Base-by-base conservation (phyloP, 2,797 vertebrate species). In the Tragelaphus oryx region DNA sequence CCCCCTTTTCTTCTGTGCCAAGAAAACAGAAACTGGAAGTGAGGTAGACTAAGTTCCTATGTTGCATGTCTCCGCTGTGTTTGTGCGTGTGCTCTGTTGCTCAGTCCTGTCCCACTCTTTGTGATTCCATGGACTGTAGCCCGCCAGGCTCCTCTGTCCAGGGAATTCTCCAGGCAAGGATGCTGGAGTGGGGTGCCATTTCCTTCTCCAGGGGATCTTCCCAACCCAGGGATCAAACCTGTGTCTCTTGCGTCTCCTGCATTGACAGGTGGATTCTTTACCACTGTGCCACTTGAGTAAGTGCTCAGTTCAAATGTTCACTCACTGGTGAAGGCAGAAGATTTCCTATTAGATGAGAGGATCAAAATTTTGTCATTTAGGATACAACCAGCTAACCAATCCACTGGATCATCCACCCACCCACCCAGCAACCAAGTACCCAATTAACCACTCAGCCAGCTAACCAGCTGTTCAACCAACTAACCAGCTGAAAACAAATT, bases 11-110 rank as follows among this genome's bases (percentile, higher is more conserved):
- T 57, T 33, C 46, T 37, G 26, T 5, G 12, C 12, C 50, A 28
- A 37, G 89, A n/a, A 76, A 83, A 41, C 0, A 62, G 65, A 80
- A 68, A 50, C 9, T 10, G 4, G 68, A 28, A 46, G 5, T 3
- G 24, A 33, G 2, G 26, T 3, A 57, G 13, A 55, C 60, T 28
- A 46, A 18, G 41, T 33, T 41, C 41, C 2, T 26, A 1, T 0
- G 1, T 0, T 1, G 4, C 4, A 3, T 7, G 37, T 33, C 20
- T 52, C 11, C 5, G 5, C 20, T 22, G 1, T 5, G 62, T 20
- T 20, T 68, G n/a, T 37, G 18, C 11, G 17, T 37, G 16, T 11
- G 62, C 14, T 65, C 30, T 62, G 59, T 60, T 4, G 59, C 16
- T 62, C 16, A 18, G 16, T 9, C 0, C 2, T 20, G 62, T 20